Conservation (phyloP, 2,113 vertebrate species). For the Tachysurus vachellii region DNA sequence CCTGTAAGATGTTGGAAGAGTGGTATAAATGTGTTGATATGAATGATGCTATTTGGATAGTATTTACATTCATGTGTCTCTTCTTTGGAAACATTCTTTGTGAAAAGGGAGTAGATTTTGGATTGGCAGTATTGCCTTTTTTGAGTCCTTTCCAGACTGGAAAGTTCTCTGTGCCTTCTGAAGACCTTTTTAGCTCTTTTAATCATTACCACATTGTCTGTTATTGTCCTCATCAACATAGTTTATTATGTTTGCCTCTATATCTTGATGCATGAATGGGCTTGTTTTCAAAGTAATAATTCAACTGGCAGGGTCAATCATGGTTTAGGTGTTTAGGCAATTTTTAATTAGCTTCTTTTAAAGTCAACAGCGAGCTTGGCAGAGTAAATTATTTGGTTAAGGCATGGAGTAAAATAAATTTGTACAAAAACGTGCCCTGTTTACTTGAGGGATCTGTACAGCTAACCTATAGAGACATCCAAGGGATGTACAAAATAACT, state of each 20-base stretch:
- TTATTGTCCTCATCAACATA: slow-evolving; percentile 50
- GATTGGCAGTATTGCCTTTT: not conserved
- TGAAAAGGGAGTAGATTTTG: not conserved
- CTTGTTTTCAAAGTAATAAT: slow-evolving; percentile 64
- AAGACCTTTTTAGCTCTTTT: not conserved
- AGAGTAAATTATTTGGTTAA: slow-evolving; percentile 62
- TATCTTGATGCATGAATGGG: slow-evolving; percentile 50
- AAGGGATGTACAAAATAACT: not conserved
- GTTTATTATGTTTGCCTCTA: slow-evolving; percentile 61
- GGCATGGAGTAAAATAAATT: slow-evolving; percentile 62
- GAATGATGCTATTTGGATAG: not conserved
- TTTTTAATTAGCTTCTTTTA: slow-evolving; percentile 77
- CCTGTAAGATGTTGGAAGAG: not conserved
- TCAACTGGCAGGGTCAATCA: slow-evolving; percentile 71
- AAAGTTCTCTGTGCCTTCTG: not conserved
- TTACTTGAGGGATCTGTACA: slow-evolving; percentile 20
- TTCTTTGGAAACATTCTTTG: not conserved
- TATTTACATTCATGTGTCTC: not conserved
- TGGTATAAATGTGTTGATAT: not conserved
- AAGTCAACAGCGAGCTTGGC: slow-evolving; percentile 77
- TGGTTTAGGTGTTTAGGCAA: slow-evolving; percentile 67
- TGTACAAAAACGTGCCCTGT: slow-evolving; percentile 65
- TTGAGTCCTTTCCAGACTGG: not conserved
- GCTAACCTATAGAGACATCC: not conserved
- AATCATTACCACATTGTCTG: not conserved